Base-by-base conservation (phyloP, 2,797 vertebrate species). In the Sebastes minor region DNA sequence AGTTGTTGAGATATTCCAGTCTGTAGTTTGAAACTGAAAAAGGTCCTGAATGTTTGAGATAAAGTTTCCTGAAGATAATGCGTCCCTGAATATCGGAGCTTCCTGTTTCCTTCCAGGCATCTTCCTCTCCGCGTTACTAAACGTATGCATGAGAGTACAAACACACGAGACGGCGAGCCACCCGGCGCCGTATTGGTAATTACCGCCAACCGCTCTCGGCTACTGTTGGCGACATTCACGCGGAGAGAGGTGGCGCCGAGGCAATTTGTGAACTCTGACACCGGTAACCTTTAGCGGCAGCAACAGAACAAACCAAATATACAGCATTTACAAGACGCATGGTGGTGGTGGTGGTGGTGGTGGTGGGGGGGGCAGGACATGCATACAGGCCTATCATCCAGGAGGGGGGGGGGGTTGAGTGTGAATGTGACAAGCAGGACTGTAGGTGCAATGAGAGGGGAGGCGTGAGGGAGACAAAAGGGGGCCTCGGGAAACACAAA, bases 221-320 rank as follows among this genome's bases (percentile, higher is more conserved):
- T 85, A 91, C 92, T 85, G 86, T 71, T 71, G 74, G 93, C 95
- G 96, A 95, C 96, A 96, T 93, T 83, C 92, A 80, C 90, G 78
- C 87, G 90, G 92, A 93, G 90, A 71, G 83, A 89, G 91, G 87
- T 32, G 91, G 76, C 93, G 87, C 86, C 85, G 90, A 97, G 96
- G 97, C 97, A 99, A 99, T 99, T 97, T 98, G 97, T 98, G 98
- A 98, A 97, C 97, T 98, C 95, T 98, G 98, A 97, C 97, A 97
- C 95, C 4, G 85, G 87, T 95, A 97, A 98, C 98, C 97, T 99
- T 99, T 99, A 97, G 94, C 96, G 91, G 96, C 96, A 97, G 94
- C 95, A 95, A 97, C 83, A 91, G 49, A 86, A 92, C 86, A 88
- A 86, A 88, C 80, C 91, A 82, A 91, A 91, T 80, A 86, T 86